Conservation (phyloP, 2,888 invertebrate species). For the Tachina fera region DNA sequence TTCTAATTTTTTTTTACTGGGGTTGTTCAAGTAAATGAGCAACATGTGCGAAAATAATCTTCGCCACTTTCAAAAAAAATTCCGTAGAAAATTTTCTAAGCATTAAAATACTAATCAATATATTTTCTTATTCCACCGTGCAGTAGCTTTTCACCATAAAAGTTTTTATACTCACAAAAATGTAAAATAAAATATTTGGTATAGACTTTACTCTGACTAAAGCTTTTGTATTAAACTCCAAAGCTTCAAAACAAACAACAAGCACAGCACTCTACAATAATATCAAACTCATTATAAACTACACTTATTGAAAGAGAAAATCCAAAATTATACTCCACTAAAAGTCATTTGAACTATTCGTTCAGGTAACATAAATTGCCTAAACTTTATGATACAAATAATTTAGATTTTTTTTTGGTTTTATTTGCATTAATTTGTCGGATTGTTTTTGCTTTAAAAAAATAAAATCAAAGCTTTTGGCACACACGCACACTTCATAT, state of each 20-base stretch:
- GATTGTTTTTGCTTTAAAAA: constrained; percentile 1
- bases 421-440: not conserved
- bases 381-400: constrained; percentile 17
- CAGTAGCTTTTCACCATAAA: not conserved
- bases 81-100: not conserved
- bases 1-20: no score
- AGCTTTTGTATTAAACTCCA: constrained; percentile 13
- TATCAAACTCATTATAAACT: not conserved
- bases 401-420: not conserved
- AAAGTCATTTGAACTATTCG: constrained; percentile 7
- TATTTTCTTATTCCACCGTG: not conserved
- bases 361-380: constrained; percentile 16
- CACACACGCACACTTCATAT: not conserved
- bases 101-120: not conserved
- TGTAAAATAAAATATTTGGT: not conserved
- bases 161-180: not conserved
- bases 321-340: not conserved
- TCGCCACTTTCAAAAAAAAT: no score
- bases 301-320: constrained; percentile 5
- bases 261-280: not conserved
- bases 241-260: constrained; percentile 22
- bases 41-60: no score
- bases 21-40: no score
- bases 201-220: not conserved
- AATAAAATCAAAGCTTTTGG: constrained; percentile 37